These are phyloP conservation scores for Brachyopa scutellaris DNA, from an alignment of 2,888 invertebrate species.

Conservation along the genomic window DNA sequence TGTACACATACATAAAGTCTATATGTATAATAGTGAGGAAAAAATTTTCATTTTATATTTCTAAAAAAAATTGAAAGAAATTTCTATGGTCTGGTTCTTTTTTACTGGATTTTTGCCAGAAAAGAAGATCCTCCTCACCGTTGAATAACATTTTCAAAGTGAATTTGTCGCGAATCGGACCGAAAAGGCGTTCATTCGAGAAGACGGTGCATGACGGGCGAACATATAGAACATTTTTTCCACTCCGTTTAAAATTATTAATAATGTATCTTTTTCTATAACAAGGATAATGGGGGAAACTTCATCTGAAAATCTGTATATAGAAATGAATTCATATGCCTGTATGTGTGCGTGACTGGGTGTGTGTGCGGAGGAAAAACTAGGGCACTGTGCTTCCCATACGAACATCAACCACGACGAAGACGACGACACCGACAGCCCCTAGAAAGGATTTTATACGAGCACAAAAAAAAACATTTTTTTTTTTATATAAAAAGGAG, in stretches of 20 bases:
- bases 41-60: slow-evolving; percentile 61
- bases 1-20: slow-evolving; percentile 75
- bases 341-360: slow-evolving; percentile 41
- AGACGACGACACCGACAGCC: slow-evolving; percentile 59
- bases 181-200: slow-evolving; percentile 27
- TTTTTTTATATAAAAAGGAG: not conserved
- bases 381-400: slow-evolving; percentile 81
- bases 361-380: slow-evolving; percentile 76
- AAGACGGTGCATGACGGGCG: not conserved
- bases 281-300: slow-evolving; percentile 67
- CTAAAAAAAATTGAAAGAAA: slow-evolving; percentile 43
- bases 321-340: slow-evolving; percentile 67
- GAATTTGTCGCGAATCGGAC: slow-evolving; percentile 25
- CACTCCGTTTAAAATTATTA: slow-evolving; percentile 39
- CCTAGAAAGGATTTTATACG: slow-evolving; percentile 27
- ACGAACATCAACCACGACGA: slow-evolving; percentile 73
- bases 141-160: slow-evolving; percentile 59
- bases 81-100: slow-evolving; percentile 20
- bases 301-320: slow-evolving; percentile 70
- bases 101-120: slow-evolving; percentile 64
- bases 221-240: slow-evolving; percentile 24
- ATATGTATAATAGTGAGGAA: slow-evolving; percentile 75
- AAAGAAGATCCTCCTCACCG: slow-evolving; percentile 52
- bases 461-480: slow-evolving; percentile 6
- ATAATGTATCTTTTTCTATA: slow-evolving; percentile 65